Conservation (phyloP, 37 sponge, comb jelly and placozoan genomes). For the Spongia lamella region DNA sequence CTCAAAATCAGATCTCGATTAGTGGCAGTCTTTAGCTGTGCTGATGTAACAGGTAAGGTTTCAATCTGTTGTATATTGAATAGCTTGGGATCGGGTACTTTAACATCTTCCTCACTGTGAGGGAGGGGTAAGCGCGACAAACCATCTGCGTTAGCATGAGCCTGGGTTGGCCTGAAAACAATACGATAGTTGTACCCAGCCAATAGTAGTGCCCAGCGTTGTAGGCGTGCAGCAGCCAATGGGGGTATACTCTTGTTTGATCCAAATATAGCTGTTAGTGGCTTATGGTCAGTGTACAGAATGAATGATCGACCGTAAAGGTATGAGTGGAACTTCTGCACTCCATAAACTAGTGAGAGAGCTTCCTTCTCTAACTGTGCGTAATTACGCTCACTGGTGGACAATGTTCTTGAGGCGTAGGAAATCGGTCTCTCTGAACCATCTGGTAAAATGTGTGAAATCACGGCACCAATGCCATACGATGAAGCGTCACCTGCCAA, state of each 20-base stretch:
- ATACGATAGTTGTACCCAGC: not conserved
- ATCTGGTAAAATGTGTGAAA: no score
- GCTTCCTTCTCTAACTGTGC: not conserved
- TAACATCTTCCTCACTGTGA: not conserved
- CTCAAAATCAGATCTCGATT: not conserved
- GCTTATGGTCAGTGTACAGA: constrained; percentile 3
- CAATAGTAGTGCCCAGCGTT: constrained; percentile 3
- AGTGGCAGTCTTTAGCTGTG: constrained; percentile 5
- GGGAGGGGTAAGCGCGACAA: not conserved
- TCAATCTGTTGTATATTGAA: constrained; percentile 14
- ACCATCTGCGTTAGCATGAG: constrained; percentile 2
- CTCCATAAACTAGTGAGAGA: constrained; percentile 1
- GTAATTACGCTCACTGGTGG: not conserved
- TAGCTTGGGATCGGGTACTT: not conserved
- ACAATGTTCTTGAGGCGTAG: not conserved
- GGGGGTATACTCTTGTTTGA: not conserved
- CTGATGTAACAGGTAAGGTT: not conserved
- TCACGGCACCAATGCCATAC: no score
- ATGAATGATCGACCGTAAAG: not conserved
- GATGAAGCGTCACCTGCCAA: no score
- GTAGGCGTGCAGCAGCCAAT: not conserved
- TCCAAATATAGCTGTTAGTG: not conserved
- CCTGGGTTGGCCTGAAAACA: not conserved
- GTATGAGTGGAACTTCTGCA: not conserved
- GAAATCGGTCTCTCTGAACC: not conserved